Base-by-base conservation (phyloP, 1,140 invertebrate genomes). In the Hetaerina americana region DNA sequence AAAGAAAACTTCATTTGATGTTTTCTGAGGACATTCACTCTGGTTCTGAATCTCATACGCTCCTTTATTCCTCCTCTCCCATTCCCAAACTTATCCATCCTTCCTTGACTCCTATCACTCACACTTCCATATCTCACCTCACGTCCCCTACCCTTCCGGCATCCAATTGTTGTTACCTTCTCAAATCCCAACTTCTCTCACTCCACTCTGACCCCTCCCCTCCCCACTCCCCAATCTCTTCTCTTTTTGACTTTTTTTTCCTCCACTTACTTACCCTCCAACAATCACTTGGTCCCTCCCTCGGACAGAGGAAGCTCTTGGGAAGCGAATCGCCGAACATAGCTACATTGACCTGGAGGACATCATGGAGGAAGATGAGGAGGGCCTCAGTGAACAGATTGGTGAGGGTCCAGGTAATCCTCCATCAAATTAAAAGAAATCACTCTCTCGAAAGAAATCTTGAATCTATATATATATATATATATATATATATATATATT, bases 341-440 rank as follows among this genome's bases (percentile, higher is more conserved):
- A 81, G 79, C 72, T 82, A 82, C 71, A 78, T 83, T 75, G 83
- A 85, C 72, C 76, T 85, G n/a, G 81, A 81, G 74, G 83, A 85
- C 71, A 79, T 83, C 26, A 76, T 83, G 26, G 84, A 85, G 72
- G 81, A 84, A 24, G 83, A 84, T 66, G 79, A 82, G 75, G 81
- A 77, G 71, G 74, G 72, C 1, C 72, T 72, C 26, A 57, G 66
- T 27, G 70, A 73, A 18, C 75, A 76, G 67, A 73, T 74, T n/a
- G 77, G 78, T 49, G 81, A 82, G 77, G 77, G 76, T 24, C 77
- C 78, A 76, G 78, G 78, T 79, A 75, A 74, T 25, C 67, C 27
- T 57, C n/a, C n/a, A 12, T 12, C n/a, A n/a, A n/a, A n/a, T n/a
- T n/a, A n/a, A n/a, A n/a, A n/a, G n/a, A n/a, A n/a, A n/a, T n/a